Evolutionary conservation across 2,113 vertebrate genomes (phyloP).

Genomic region (Coptodon bakossiorum): DNA sequence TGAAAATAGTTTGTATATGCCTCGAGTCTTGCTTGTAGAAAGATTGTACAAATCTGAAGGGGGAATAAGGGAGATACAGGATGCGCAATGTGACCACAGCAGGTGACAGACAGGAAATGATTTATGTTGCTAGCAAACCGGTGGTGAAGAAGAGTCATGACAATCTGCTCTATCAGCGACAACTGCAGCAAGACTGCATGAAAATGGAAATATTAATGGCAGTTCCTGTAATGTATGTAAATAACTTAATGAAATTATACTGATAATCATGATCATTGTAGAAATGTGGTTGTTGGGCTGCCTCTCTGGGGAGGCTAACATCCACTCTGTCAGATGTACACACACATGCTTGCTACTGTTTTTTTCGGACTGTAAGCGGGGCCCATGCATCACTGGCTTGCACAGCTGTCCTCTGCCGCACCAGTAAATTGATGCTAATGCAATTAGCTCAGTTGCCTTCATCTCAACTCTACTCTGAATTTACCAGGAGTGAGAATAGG

Average conservation of each 20-base stretch:
- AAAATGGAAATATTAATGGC: neutral
- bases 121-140: slow-evolving; percentile 6
- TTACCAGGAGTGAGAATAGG: neutral
- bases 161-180: neutral
- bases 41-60: neutral
- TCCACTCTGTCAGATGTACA: neutral
- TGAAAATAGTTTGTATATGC: neutral
- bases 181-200: neutral
- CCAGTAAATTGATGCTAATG: slow-evolving; percentile 68
- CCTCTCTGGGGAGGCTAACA: slow-evolving; percentile 6
- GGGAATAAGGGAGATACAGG: neutral
- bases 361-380: neutral
- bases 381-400: slow-evolving; percentile 29
- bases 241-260: slow-evolving; percentile 23
- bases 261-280: slow-evolving; percentile 17
- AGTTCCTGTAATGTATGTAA: neutral
- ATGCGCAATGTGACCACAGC: neutral
- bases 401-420: slow-evolving; percentile 58
- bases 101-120: slow-evolving; percentile 7
- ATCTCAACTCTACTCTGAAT: slow-evolving; percentile 32
- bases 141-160: neutral
- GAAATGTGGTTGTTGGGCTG: neutral
- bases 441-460: slow-evolving; percentile 67
- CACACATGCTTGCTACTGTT: neutral
- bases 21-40: neutral